These are phyloP conservation scores for Elgaria multicarinata DNA, from an alignment of 2,113 vertebrate species.

Conservation along the genomic window DNA sequence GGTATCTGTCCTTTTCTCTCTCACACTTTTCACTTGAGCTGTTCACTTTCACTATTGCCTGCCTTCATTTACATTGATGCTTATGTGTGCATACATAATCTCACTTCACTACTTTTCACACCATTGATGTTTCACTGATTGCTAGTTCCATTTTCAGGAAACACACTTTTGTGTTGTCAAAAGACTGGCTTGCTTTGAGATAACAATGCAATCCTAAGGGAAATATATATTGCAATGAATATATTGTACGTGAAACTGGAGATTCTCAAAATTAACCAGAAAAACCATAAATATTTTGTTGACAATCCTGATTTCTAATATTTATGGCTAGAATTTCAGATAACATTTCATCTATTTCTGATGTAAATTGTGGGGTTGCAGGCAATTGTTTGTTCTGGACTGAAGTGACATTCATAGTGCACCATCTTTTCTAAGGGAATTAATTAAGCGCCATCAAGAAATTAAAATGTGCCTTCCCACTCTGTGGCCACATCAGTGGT, in stretches of 20 bases:
- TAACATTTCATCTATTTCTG: not conserved
- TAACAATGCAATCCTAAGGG: slow-evolving; percentile 37
- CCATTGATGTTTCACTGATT: slow-evolving; percentile 65
- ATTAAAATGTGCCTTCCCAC: slow-evolving; percentile 43
- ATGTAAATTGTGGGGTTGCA: not conserved
- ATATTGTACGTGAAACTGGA: not conserved
- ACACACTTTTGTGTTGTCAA: slow-evolving; percentile 49
- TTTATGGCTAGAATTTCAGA: not conserved
- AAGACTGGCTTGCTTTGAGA: slow-evolving; percentile 42
- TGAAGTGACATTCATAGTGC: slow-evolving; percentile 32
- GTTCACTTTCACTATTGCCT: slow-evolving; percentile 63
- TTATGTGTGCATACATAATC: slow-evolving; percentile 19
- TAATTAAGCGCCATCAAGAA: slow-evolving; percentile 45
- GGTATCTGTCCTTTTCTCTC: slow-evolving; percentile 89
- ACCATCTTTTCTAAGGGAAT: slow-evolving; percentile 53
- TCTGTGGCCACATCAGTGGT: slow-evolving; percentile 46
- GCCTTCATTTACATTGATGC: slow-evolving; percentile 68
- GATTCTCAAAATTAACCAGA: not conserved
- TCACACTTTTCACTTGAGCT: slow-evolving; percentile 57
- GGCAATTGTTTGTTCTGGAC: slow-evolving; percentile 12
- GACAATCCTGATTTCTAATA: not conserved
- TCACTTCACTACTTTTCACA: slow-evolving; percentile 47
- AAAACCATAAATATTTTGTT: not conserved
- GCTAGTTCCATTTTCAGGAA: slow-evolving; percentile 56
- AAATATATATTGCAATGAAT: not conserved